Evolutionary conservation across 2,113 vertebrate species (phyloP), one percentile per base, ranked within the genome.

Genomic region (Oxyruncus cristatus): DNA sequence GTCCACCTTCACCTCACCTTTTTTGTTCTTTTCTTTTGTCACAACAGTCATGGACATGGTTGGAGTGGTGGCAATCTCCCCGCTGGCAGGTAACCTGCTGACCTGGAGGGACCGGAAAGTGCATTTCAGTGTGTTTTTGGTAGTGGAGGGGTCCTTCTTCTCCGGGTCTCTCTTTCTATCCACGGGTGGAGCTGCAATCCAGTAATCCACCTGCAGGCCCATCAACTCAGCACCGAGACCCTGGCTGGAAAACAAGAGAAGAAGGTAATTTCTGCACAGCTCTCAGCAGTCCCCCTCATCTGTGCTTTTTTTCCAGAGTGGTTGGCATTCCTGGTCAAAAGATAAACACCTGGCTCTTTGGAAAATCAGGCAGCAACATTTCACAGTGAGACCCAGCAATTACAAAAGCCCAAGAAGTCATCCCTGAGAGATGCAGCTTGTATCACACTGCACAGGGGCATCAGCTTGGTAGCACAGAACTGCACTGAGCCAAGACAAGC

Each of bases 71-170:
- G 97, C 89, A 8, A 94, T 97, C 95, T 99, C 99, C 2, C 98
- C 97, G 10, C 98, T 97, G 67, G 97, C 97, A 87, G 99, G 99
- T 91, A 99, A 97, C 98, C 99, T 98, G 99, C 99, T 99, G 98
- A 99, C 99, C 98, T 99, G 99, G 94, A 99, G 99, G 96, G 99
- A 99, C 98, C 99, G 99, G 98, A 99, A 99, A 98, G 99, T 99
- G 98, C 99, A 99, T 99, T 99, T 99, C 94, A 99, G 98, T 41
- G 99, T 99, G 98, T 98, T 99, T 98, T 99, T 99, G 97, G 99
- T 97, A 94, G 98, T 97, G 88, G 98, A 98, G 53, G 97, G 97
- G 95, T 99, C 99, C 85, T 98, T 99, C 98, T 99, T 99, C 97
- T 99, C 99, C 0, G 98, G 47, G 26, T 99, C 99, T 89, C 98